Base-by-base conservation (phyloP, 2,797 vertebrate species). In the Rhinella marina region DNA sequence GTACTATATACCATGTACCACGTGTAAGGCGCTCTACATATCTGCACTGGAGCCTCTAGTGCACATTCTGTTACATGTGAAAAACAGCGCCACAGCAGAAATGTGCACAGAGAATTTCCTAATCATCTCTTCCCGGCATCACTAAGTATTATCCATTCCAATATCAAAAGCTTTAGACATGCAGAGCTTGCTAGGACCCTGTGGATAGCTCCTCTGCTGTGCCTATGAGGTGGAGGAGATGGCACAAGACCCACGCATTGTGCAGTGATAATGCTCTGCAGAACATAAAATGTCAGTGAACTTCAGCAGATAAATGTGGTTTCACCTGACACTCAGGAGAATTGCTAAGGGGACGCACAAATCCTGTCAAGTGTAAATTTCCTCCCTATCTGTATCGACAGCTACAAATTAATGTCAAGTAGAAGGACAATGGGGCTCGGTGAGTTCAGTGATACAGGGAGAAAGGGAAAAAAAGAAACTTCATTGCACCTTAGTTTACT, bases 311-410 rank as follows among this genome's bases (percentile, higher is more conserved):
- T 48, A 79, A 73, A 87, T 89, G 87, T 27, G 82, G 84, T 86
- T 91, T 86, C 90, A 91, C 68, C 73, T 90, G 92, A 86, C 62
- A 78, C 41, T 88, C 0, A 1, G 87, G 86, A 88, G 85, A 88
- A 83, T 90, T 91, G 56, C 80, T 88, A 68, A 88, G 84, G 57
- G 77, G 70, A 81, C 78, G 56, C 64, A 12, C 88, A 91, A 81
- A 62, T 66, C 41, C 90, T 87, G 90, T 90, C 83, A 90, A 77
- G 61, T 57, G 76, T 76, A 87, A 66, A 89, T n/a, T 72, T 32
- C n/a, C 77, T 62, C 62, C 5, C 5, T 61, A 57, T 84, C 76
- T 52, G 32, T 48, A 54, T 70, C 32, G 91, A 88, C 84, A 0
- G 10, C 73, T 73, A 5, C 85, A 54, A 41, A 83, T n/a, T 62